Conservation (phyloP, 2,888 invertebrate genomes). For the Cerceris rybyensis region DNA sequence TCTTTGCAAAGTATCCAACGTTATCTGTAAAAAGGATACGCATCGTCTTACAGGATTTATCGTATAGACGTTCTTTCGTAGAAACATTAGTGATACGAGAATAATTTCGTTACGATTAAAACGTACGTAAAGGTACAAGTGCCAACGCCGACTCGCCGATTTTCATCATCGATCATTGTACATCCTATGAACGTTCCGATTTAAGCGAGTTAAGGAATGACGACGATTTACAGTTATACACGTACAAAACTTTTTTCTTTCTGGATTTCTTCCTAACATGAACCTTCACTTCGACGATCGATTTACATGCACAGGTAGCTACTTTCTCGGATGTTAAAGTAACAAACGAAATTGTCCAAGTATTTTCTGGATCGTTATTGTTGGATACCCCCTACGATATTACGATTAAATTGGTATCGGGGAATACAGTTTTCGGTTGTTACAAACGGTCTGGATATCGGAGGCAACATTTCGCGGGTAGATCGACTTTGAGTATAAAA, state of each 20-base stretch:
- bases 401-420: slow-evolving; percentile 19
- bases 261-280: too few relatives aligned
- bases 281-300: too few relatives aligned
- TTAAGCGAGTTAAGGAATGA: slow-evolving; percentile 29
- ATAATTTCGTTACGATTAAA: slow-evolving; percentile 7
- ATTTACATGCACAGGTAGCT: too few relatives aligned
- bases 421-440: slow-evolving; percentile 26
- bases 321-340: too few relatives aligned
- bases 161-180: slow-evolving; percentile 33
- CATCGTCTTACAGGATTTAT: not conserved
- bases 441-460: slow-evolving; percentile 31
- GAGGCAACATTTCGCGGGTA: slow-evolving; percentile 26
- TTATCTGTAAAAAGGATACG: not conserved
- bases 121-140: slow-evolving; percentile 32
- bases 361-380: slow-evolving; percentile 8
- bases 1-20: slow-evolving; percentile 14
- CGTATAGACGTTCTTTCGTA: not conserved
- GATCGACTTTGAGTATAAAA: slow-evolving; percentile 67
- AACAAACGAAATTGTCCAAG: too few relatives aligned
- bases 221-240: slow-evolving; percentile 32
- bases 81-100: slow-evolving; percentile 13
- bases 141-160: slow-evolving; percentile 46
- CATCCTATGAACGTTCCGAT: slow-evolving; percentile 26
- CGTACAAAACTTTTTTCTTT: not conserved
- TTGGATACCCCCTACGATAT: slow-evolving; percentile 18